Evolutionary conservation across 2,113 vertebrate genomes (phyloP).

Genomic region (Sorex fumeus): DNA sequence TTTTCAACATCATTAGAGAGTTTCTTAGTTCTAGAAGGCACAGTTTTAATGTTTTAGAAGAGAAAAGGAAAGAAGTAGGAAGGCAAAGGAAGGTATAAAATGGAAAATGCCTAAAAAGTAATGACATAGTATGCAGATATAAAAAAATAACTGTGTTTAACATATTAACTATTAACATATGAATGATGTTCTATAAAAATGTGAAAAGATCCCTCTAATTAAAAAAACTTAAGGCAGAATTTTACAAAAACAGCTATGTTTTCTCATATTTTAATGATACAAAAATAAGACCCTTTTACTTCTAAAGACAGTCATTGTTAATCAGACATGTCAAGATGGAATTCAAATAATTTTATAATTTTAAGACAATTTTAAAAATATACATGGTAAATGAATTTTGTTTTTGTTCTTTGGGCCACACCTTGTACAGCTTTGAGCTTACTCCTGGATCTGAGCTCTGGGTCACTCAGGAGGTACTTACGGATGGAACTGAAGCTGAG

Average conservation of each 20-base stretch:
- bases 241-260: background rate
- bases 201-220: background rate
- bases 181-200: background rate
- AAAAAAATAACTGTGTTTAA: background rate
- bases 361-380: too few relatives aligned
- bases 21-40: background rate
- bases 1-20: background rate
- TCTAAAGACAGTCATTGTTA: background rate
- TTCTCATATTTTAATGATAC: background rate
- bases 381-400: too few relatives aligned
- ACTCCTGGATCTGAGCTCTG: too few relatives aligned
- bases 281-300: background rate
- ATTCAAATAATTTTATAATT: too few relatives aligned
- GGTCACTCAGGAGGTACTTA: too few relatives aligned
- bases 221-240: background rate
- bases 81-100: background rate
- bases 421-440: too few relatives aligned
- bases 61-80: constrained; percentile 13
- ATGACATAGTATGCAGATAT: background rate
- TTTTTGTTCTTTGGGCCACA: too few relatives aligned
- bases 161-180: background rate
- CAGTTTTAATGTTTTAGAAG: background rate
- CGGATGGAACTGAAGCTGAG: too few relatives aligned
- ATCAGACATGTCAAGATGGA: background rate
- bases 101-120: background rate